Evolutionary conservation across 2,797 vertebrate genomes (phyloP).

Genomic region (Lophius americanus): DNA sequence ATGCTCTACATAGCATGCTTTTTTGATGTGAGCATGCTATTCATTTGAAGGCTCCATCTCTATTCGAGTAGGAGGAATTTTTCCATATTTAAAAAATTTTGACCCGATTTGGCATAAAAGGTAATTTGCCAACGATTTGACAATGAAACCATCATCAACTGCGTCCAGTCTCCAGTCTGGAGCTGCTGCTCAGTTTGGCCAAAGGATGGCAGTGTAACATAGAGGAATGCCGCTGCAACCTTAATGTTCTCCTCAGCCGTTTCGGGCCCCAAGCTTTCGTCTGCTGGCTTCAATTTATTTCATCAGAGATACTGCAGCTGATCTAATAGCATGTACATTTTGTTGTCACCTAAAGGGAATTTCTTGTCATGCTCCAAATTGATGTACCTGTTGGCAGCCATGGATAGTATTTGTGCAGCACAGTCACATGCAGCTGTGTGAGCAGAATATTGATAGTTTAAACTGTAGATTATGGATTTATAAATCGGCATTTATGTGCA

Average conservation of each 20-base stretch:
- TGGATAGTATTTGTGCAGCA: constrained; percentile 65
- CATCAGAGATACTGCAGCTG: constrained; percentile 71
- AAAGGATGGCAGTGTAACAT: constrained; percentile 70
- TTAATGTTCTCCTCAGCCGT: constrained; percentile 36
- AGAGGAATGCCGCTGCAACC: constrained; percentile 11
- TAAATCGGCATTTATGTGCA: constrained; percentile 40
- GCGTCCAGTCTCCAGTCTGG: background rate
- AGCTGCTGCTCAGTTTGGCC: constrained; percentile 40
- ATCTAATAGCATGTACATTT: constrained; percentile 77
- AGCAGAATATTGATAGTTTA: constrained; percentile 41
- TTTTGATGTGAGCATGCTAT: no score
- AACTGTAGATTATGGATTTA: constrained; percentile 46
- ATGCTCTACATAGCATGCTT: no score
- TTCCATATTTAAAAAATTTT: no score
- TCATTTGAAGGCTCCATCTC: no score
- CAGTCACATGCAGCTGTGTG: constrained; percentile 42
- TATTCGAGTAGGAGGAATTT: no score
- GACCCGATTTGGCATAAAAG: no score
- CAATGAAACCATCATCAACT: no score
- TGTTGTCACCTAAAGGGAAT: constrained; percentile 73
- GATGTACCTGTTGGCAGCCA: constrained; percentile 71
- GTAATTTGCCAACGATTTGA: no score
- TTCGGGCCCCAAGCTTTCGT: constrained; percentile 63
- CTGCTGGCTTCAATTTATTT: constrained; percentile 75
- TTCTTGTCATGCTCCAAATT: constrained; percentile 71